Percentiles rank a stretch among this genome's conserved stretches.
Conservation (phyloP, 2,888 invertebrate species). For the Heteromurus nitidus region DNA sequence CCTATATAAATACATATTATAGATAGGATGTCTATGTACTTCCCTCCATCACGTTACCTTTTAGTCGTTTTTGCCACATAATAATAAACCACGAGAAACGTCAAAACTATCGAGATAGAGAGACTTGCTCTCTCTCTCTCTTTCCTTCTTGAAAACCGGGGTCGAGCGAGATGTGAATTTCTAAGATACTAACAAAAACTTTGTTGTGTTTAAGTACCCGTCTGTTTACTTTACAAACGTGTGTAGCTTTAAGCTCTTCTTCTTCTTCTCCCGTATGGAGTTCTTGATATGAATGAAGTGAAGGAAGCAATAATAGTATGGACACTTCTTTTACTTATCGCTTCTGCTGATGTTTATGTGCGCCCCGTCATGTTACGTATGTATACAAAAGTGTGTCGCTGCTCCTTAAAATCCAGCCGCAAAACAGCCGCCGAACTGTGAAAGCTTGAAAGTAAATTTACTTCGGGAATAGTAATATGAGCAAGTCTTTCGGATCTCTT, state of each 20-base stretch:
- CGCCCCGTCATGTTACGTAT: too few relatives aligned
- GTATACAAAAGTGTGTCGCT: too few relatives aligned
- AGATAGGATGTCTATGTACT: neutral
- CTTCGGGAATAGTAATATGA: slow-evolving; percentile 19
- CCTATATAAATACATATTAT: neutral
- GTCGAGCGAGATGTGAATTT: slow-evolving; percentile 50
- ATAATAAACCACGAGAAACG: slow-evolving; percentile 38
- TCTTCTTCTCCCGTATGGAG: too few relatives aligned
- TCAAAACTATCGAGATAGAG: slow-evolving; percentile 39
- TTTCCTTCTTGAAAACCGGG: slow-evolving; percentile 6
- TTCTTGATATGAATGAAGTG: too few relatives aligned
- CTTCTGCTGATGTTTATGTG: too few relatives aligned
- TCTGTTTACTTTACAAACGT: slow-evolving; percentile 46
- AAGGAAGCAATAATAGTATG: too few relatives aligned
- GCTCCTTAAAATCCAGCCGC: too few relatives aligned
- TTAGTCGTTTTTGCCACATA: slow-evolving; percentile 5
- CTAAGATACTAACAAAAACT: slow-evolving; percentile 46
- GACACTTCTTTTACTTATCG: too few relatives aligned
- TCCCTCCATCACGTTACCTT: too few relatives aligned
- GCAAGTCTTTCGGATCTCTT: neutral
- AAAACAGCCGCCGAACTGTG: too few relatives aligned
- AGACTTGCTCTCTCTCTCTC: slow-evolving; percentile 20
- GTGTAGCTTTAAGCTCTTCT: neutral
- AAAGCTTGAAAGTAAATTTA: slow-evolving; percentile 48
- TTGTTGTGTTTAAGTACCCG: slow-evolving; percentile 51